These are phyloP conservation scores for Cremastinae sp. DNA, from an alignment of 2,888 invertebrate species.

Conservation along the genomic window DNA sequence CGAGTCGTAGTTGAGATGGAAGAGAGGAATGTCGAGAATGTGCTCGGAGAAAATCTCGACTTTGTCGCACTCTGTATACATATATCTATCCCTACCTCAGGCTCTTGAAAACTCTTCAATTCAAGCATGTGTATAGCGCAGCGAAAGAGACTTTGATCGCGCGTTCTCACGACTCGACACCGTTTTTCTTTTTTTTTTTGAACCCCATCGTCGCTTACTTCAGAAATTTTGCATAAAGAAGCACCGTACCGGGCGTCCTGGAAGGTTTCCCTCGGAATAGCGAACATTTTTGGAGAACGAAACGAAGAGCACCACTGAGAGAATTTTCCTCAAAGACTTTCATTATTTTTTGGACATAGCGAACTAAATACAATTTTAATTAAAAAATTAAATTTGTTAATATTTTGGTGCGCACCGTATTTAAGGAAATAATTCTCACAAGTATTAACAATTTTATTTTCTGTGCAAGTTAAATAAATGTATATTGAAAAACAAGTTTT, in stretches of 20 bases:
- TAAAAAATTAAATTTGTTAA: too few species aligned
- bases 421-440: too few species aligned
- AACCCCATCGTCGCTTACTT: slow-evolving; percentile 44
- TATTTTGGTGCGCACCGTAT: too few species aligned
- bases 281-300: too few species aligned
- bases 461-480: too few species aligned
- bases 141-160: slow-evolving; percentile 62
- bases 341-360: too few species aligned
- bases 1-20: neutral
- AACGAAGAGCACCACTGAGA: too few species aligned
- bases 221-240: neutral
- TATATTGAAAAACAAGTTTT: too few species aligned
- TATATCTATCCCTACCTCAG: neutral
- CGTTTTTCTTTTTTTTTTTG: slow-evolving; percentile 63
- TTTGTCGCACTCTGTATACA: slow-evolving; percentile 59
- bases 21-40: slow-evolving; percentile 4
- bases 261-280: too few species aligned
- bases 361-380: too few species aligned
- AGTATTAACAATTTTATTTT: too few species aligned
- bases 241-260: neutral
- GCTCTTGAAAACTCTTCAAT: slow-evolving; percentile 39
- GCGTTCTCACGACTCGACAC: slow-evolving; percentile 61
- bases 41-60: slow-evolving; percentile 35
- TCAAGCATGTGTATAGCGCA: slow-evolving; percentile 38
- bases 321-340: too few species aligned